A percentile compares a stretch with the other conserved stretches of the same genome.
Conservation (phyloP, 2,113 vertebrate species). For the Pungitius pungitius region DNA sequence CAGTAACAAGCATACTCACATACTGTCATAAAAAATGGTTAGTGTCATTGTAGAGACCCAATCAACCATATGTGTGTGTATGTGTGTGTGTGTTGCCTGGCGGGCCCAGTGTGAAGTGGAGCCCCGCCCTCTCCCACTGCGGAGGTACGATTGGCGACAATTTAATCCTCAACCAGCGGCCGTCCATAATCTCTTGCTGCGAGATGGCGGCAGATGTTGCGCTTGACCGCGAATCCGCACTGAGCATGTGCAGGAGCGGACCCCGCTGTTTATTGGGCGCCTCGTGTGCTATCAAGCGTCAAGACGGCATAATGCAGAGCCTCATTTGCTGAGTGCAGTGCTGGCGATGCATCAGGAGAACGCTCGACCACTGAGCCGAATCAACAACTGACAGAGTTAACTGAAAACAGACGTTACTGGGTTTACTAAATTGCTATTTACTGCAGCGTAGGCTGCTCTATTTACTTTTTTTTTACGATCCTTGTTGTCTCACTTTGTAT, state of each 20-base stretch:
- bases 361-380: background rate
- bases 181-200: conserved; percentile 64
- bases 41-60: conserved; percentile 7
- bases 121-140: conserved; percentile 38
- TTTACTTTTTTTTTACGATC: background rate
- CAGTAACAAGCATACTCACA: conserved; percentile 13
- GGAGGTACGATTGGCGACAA: conserved; percentile 63
- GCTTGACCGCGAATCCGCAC: conserved; percentile 46
- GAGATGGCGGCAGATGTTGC: conserved; percentile 70
- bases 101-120: conserved; percentile 4
- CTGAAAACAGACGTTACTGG: conserved; percentile 14
- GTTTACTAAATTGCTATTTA: conserved; percentile 1
- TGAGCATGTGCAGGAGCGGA: conserved; percentile 33
- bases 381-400: background rate
- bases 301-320: conserved; percentile 9
- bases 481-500: background rate
- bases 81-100: conserved; percentile 12
- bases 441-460: background rate
- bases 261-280: conserved; percentile 18
- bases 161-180: conserved; percentile 68
- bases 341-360: background rate
- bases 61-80: conserved; percentile 8
- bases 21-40: background rate
- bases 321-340: conserved; percentile 17
- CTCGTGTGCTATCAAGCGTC: conserved; percentile 33